These are phyloP conservation scores for Caenorhabditis sp. DNA, from an alignment of 2,888 invertebrate genomes.

Conservation along the genomic window DNA sequence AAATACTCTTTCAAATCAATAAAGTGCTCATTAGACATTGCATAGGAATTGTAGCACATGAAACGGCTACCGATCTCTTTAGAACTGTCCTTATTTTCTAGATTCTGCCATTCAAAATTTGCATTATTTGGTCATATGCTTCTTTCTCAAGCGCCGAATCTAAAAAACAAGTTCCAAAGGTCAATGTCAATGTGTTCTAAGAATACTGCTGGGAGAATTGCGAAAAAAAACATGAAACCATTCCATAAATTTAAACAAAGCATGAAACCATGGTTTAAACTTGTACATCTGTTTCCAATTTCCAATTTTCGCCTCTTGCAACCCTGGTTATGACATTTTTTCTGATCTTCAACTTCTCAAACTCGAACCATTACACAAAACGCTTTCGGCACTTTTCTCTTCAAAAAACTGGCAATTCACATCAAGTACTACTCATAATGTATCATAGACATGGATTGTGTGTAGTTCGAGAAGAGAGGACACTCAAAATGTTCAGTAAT, in stretches of 20 bases:
- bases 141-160: conserved; percentile 6
- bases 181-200: conserved; percentile 11
- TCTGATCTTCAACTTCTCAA: not conserved
- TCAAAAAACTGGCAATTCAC: conserved; percentile 10
- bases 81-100: too few species aligned
- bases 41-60: too few species aligned
- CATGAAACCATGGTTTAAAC: not conserved
- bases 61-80: too few species aligned
- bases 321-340: not conserved
- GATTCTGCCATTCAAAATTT: too few species aligned
- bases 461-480: not conserved
- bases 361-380: not conserved
- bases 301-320: conserved; percentile 1
- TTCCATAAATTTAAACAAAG: not conserved
- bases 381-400: not conserved
- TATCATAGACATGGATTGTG: conserved; percentile 8
- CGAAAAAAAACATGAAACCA: not conserved
- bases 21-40: conserved; percentile 23
- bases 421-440: conserved; percentile 16
- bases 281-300: conserved; percentile 20
- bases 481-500: not conserved
- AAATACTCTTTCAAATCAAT: conserved; percentile 40
- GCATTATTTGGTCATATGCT: too few species aligned
- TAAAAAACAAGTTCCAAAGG: conserved; percentile 1
- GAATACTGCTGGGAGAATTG: too few species aligned